phyloP scores from a whole-genome alignment of 2,113 vertebrate genomes.

The Oreochromis tanganicae region DNA sequence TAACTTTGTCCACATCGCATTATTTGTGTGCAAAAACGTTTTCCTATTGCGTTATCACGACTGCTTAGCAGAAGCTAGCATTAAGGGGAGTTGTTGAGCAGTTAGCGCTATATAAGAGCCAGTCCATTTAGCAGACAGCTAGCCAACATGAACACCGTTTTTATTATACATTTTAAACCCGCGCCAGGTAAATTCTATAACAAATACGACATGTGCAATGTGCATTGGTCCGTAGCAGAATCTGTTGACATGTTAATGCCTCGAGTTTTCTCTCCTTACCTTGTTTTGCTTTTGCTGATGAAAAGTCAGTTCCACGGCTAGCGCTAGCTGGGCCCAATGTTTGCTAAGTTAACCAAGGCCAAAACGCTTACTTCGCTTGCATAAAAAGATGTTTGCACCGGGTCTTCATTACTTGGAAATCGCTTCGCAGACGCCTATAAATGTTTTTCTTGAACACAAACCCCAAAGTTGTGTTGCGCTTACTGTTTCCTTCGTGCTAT shows the following conservation, averaged over 20 bases:
- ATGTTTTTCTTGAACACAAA: not conserved
- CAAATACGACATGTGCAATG: fast-evolving
- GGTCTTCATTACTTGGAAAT: not conserved
- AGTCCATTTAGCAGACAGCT: not conserved
- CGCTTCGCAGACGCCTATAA: not conserved
- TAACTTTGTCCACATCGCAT: not conserved
- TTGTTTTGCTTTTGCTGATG: slow-evolving; percentile 44
- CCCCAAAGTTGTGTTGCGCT: not conserved
- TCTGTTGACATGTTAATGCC: not conserved
- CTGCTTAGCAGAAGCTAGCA: not conserved
- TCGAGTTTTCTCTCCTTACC: slow-evolving; percentile 34
- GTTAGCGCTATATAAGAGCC: not conserved
- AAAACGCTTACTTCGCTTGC: not conserved
- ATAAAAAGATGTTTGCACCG: not conserved
- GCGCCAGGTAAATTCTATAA: fast-evolving
- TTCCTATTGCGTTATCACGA: not conserved
- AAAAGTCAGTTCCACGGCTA: slow-evolving; percentile 37
- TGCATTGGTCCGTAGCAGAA: not conserved
- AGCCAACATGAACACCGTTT: not conserved
- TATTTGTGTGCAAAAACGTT: not conserved
- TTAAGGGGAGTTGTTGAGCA: not conserved
- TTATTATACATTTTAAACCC: not conserved
- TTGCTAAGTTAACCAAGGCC: slow-evolving; percentile 32
- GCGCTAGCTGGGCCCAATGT: slow-evolving; percentile 33
- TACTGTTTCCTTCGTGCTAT: not conserved